A percentile compares a stretch with the other conserved stretches of the same genome.
phyloP scores from a whole-genome alignment of 1,140 invertebrate genomes.

The Lepidotrigona ventralis region DNA sequence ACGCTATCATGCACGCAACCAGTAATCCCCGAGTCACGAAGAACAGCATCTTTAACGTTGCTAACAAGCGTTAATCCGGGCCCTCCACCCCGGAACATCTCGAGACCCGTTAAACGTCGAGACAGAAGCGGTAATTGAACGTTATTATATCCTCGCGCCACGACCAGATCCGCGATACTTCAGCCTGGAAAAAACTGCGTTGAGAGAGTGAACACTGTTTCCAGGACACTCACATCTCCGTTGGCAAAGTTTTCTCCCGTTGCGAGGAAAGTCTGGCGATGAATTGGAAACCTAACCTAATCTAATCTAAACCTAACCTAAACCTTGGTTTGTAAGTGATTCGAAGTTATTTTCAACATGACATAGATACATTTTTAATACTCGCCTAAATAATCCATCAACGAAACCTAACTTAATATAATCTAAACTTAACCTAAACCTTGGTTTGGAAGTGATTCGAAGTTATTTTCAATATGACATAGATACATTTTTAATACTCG shows the following conservation, averaged over 20 bases:
- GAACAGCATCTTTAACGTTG: slow-evolving; percentile 16
- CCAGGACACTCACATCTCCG: slow-evolving; percentile 30
- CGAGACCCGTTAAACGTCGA: slow-evolving; percentile 5
- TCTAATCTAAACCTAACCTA: no score
- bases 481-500: no score
- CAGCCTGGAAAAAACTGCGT: slow-evolving; percentile 32
- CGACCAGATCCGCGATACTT: slow-evolving; percentile 37
- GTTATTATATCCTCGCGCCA: slow-evolving; percentile 25
- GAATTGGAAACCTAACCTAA: no score
- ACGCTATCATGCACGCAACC: background rate
- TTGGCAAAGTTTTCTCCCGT: slow-evolving; percentile 50
- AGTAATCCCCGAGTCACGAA: background rate
- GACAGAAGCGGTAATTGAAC: slow-evolving; percentile 42
- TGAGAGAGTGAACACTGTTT: slow-evolving; percentile 37
- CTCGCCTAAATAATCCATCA: no score
- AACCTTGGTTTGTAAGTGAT: no score
- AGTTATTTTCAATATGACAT: no score
- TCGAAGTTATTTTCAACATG: no score
- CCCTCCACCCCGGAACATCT: background rate
- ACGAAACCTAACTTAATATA: no score
- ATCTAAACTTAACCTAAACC: no score
- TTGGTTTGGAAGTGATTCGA: no score
- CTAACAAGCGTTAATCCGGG: slow-evolving; percentile 26
- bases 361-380: no score
- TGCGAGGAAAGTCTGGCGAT: no score